A percentile compares a stretch with the other conserved stretches of the same genome.
Evolutionary conservation across 2,888 invertebrate species (phyloP).

Genomic region (Neoascia interrupta): DNA sequence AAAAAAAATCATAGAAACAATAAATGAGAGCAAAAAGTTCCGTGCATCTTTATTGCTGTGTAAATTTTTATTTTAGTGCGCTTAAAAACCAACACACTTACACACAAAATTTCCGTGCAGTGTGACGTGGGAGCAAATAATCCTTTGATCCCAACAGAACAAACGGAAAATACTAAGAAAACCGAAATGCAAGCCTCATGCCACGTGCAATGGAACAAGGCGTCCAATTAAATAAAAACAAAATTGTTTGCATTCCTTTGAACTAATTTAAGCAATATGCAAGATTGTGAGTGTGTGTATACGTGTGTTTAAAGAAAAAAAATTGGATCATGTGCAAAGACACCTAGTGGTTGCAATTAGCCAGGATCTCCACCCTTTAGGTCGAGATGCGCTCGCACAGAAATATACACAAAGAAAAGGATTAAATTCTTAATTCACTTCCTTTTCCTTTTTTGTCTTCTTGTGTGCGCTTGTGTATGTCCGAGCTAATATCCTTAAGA

Average conservation of each 20-base stretch:
- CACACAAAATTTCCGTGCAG: no score
- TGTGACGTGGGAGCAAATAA: no score
- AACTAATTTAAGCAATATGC: constrained; percentile 59
- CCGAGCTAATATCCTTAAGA: constrained; percentile 22
- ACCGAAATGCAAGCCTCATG: constrained; percentile 41
- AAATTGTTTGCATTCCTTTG: constrained; percentile 31
- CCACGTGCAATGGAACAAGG: constrained; percentile 25
- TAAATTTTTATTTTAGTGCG: constrained; percentile 6
- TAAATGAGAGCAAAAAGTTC: constrained; percentile 20
- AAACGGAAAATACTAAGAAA: constrained; percentile 10
- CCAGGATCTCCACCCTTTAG: neutral
- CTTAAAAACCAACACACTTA: neutral
- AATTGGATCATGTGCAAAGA: constrained; percentile 31
- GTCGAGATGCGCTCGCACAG: constrained; percentile 17
- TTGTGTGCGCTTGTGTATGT: neutral
- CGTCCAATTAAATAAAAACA: constrained; percentile 11
- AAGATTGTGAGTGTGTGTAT: neutral
- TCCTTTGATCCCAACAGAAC: no score
- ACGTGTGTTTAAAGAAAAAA: neutral
- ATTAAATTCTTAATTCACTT: constrained; percentile 38
- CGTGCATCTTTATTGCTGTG: constrained; percentile 9
- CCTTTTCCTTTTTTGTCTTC: neutral
- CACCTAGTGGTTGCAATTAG: no score
- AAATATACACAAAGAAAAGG: neutral
- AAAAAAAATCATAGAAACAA: constrained; percentile 8